phyloP scores from a whole-genome alignment of 2,888 invertebrate genomes.

The Philhelius pedissequus region DNA sequence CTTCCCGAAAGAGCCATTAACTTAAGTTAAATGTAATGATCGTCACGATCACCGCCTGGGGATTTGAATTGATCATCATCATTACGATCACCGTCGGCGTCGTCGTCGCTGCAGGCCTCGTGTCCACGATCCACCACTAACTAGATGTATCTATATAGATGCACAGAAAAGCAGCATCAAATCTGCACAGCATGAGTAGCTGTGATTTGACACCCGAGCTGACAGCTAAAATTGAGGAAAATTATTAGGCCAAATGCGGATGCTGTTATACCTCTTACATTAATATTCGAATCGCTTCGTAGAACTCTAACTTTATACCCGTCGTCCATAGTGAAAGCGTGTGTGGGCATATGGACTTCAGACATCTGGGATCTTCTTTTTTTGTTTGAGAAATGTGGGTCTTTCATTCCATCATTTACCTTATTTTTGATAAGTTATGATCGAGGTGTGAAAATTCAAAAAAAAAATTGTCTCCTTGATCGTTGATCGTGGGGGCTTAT shows the following conservation, averaged over 20 bases:
- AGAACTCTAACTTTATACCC: slow-evolving; percentile 17
- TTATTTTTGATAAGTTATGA: slow-evolving; percentile 66
- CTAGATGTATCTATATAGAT: not conserved
- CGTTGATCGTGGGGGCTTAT: slow-evolving; percentile 19
- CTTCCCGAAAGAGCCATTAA: slow-evolving; percentile 60
- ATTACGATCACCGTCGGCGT: slow-evolving; percentile 67
- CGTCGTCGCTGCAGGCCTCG: slow-evolving; percentile 9
- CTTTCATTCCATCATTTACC: slow-evolving; percentile 45
- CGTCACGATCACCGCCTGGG: slow-evolving; percentile 72
- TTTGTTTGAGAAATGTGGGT: slow-evolving; percentile 26
- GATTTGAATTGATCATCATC: slow-evolving; percentile 74
- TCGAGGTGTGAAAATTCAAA: slow-evolving; percentile 57
- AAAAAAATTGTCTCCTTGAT: slow-evolving; percentile 50
- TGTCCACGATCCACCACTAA: not conserved
- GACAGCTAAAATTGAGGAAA: slow-evolving; percentile 78
- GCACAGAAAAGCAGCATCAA: slow-evolving; percentile 33
- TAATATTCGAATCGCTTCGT: slow-evolving; percentile 32
- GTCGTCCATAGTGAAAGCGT: slow-evolving; percentile 5
- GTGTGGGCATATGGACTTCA: slow-evolving; percentile 47
- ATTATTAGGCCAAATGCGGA: slow-evolving; percentile 76
- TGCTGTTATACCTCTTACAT: slow-evolving; percentile 66
- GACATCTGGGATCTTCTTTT: not conserved
- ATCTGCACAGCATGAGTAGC: slow-evolving; percentile 78
- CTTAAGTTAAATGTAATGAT: slow-evolving; percentile 66
- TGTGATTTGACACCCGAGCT: slow-evolving; percentile 79